Evolutionary conservation across 2,113 vertebrate species (phyloP), one percentile per base, ranked within the genome.

Genomic region (Aegithalos caudatus): DNA sequence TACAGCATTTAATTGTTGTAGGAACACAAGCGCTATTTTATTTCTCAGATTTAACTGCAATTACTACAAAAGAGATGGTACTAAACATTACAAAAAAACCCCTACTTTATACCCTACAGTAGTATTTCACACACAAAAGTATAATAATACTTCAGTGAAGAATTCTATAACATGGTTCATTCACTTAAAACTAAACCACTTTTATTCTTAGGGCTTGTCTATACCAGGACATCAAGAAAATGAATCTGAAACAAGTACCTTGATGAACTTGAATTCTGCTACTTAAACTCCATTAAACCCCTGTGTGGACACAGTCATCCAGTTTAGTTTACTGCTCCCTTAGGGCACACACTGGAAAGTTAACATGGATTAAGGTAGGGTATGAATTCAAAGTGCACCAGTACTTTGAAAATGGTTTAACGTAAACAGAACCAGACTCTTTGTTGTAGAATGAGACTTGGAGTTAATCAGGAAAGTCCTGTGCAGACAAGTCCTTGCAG

Each of bases 361-460:
- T 95, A 97, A 67, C 86, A 24, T 61, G 94, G 94, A 95, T 95
- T 94, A 92, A 95, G 92, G 95, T 4, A 94, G 56, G 83, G 91
- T 97, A 95, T 7, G 86, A 96, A 97, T 97, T 97, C 92, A 97
- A 97, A 97, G 95, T 94, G 86, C 86, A 96, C 11, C 84, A 0
- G 2, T 89, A 96, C 95, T 97, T 97, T 97, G 95, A 97, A 97
- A 97, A 94, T 53, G 69, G 86, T 95, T 97, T 95, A 96, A 86
- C 48, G 2, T 97, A 97, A 95, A 96, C 95, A 97, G 86, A 92
- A 90, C 83, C 56, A 97, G 88, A 89, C 88, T 86, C 96, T 97
- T 96, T 96, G 94, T 97, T 96, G 92, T 94, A 94, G 77, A 95
- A 91, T 33, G 83, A 95, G 95, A 91, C 86, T 40, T 7, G 38